Conservation (phyloP, 2,888 invertebrate genomes). For the Peribatodes rhomboidaria region DNA sequence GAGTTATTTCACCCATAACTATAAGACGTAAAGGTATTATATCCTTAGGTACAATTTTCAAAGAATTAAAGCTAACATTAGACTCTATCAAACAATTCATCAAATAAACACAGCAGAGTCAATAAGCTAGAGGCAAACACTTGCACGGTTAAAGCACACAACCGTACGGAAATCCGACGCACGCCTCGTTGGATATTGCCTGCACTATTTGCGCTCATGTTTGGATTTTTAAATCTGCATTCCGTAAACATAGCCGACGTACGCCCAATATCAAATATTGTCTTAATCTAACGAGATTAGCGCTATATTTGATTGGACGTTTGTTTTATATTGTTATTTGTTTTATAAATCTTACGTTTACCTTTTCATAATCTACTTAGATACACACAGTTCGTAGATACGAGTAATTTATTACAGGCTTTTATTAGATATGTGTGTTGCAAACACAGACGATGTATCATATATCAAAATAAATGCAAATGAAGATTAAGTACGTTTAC, state of each 20-base stretch:
- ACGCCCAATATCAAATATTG: not conserved
- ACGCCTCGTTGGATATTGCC: conserved; percentile 54
- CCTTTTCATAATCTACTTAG: no score
- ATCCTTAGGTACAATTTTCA: not conserved
- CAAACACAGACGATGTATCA: no score
- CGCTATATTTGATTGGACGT: conserved; percentile 18
- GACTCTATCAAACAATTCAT: conserved; percentile 28
- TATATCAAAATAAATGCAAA: not conserved
- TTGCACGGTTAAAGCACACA: conserved; percentile 52
- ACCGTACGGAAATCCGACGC: conserved; percentile 49
- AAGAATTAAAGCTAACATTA: conserved; percentile 12
- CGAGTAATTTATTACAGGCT: no score
- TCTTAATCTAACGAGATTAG: conserved; percentile 8
- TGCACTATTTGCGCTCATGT: conserved; percentile 48
- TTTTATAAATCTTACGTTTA: not conserved
- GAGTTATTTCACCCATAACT: no score
- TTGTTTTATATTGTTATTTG: not conserved
- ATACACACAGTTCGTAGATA: no score
- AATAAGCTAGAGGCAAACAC: conserved; percentile 57
- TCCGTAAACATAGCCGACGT: conserved; percentile 22
- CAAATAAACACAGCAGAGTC: conserved; percentile 52
- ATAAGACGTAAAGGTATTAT: not conserved
- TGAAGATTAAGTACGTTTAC: conserved; percentile 3
- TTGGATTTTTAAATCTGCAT: conserved; percentile 45
- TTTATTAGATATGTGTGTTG: no score